A percentile compares a stretch with the other conserved stretches of the same genome.
phyloP scores from a whole-genome alignment of 1,140 invertebrate species.

The Macrostomum lignano region DNA sequence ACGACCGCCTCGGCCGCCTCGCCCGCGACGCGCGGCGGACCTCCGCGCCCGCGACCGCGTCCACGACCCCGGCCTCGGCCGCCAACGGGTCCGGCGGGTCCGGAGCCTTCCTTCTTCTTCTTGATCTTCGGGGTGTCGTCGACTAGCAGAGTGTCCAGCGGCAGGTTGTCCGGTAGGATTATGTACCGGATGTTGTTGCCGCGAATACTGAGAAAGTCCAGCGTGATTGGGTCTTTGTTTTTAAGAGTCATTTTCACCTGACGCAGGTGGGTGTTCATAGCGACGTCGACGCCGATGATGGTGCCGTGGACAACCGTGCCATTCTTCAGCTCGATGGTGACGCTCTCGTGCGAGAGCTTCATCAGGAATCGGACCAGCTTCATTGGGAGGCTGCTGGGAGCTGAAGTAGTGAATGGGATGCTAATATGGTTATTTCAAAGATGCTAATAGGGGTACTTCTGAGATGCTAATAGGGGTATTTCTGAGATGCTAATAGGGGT shows the following conservation, averaged over 20 bases:
- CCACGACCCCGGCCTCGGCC: too few species aligned
- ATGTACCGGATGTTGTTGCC: slow-evolving; percentile 91
- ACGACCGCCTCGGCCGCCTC: too few species aligned
- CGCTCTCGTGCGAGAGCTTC: slow-evolving; percentile 97
- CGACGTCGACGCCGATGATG: slow-evolving; percentile 84
- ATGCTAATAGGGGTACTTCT: too few species aligned
- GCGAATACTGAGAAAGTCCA: slow-evolving; percentile 74
- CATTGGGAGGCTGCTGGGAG: too few species aligned
- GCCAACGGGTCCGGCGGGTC: too few species aligned
- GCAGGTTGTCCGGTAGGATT: slow-evolving; percentile 68
- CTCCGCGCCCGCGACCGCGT: too few species aligned
- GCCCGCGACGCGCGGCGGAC: too few species aligned
- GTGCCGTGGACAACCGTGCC: slow-evolving; percentile 88
- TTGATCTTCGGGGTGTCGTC: slow-evolving; percentile 83
- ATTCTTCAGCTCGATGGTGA: slow-evolving; percentile 95
- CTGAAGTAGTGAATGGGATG: too few species aligned
- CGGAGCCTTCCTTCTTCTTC: slow-evolving; percentile 33
- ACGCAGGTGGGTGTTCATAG: slow-evolving; percentile 98
- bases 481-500: too few species aligned
- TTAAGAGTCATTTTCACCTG: slow-evolving; percentile 90
- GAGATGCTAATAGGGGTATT: too few species aligned
- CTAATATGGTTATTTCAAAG: too few species aligned
- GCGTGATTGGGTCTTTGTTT: slow-evolving; percentile 60
- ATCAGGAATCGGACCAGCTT: slow-evolving; percentile 99
- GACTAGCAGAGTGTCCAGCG: slow-evolving; percentile 72